Evolutionary conservation across 2,113 vertebrate genomes (phyloP).

Genomic region (Dipodomys merriami): DNA sequence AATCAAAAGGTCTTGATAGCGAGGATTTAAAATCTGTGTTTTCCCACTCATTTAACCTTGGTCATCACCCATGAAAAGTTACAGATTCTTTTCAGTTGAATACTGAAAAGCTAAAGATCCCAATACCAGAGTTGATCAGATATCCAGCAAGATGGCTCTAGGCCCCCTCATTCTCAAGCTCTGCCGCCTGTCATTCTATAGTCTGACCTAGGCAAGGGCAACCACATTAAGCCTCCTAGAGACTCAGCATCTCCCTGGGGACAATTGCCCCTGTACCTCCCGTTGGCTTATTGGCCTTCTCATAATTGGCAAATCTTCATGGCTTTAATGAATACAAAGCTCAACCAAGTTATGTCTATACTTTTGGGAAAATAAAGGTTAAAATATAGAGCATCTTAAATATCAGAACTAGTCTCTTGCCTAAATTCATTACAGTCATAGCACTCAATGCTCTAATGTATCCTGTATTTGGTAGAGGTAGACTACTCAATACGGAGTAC

Average conservation of each 20-base stretch:
- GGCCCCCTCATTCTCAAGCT: not conserved
- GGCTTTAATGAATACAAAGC: slow-evolving; percentile 17
- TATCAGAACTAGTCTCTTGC: not conserved
- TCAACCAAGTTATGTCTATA: not conserved
- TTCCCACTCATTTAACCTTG: slow-evolving; percentile 26
- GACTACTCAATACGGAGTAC: not conserved
- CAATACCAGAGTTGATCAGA: not conserved
- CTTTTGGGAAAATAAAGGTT: not conserved
- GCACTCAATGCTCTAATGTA: not conserved
- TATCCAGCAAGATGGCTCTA: not conserved
- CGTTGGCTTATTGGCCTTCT: not conserved
- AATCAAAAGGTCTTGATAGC: not conserved
- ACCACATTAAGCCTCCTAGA: not conserved
- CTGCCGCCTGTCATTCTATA: not conserved
- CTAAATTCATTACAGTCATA: not conserved
- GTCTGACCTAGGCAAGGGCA: not conserved
- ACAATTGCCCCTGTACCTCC: not conserved
- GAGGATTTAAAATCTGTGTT: not conserved
- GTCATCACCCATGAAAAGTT: not conserved
- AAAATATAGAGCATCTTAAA: slow-evolving; percentile 7
- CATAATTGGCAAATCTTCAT: not conserved
- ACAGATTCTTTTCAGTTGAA: not conserved
- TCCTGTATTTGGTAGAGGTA: not conserved
- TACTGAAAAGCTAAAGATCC: not conserved
- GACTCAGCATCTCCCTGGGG: not conserved